Evolutionary conservation across 2,888 invertebrate species (phyloP).

Genomic region (Acronicta aceris): DNA sequence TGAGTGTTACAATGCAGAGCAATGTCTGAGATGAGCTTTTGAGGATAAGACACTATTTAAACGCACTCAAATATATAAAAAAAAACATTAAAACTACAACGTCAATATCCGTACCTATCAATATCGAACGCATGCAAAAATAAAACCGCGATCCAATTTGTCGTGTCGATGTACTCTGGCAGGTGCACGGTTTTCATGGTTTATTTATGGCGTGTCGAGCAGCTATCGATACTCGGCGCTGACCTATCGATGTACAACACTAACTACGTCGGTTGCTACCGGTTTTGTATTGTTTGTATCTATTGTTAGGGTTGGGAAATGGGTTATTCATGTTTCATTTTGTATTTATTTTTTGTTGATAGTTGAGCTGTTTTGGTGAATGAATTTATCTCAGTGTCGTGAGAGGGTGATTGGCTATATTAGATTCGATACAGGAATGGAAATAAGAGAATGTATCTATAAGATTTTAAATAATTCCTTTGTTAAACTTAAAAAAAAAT

Average conservation of each 20-base stretch:
- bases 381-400: not conserved
- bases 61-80: no score
- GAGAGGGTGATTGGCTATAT: not conserved
- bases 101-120: constrained; percentile 8
- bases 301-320: constrained; percentile 26
- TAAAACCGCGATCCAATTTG: constrained; percentile 41
- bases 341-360: not conserved
- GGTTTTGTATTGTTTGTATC: constrained; percentile 39
- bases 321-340: constrained; percentile 26
- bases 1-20: no score
- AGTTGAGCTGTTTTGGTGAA: not conserved
- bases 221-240: constrained; percentile 48
- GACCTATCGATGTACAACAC: constrained; percentile 54
- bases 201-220: constrained; percentile 58
- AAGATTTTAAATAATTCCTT: no score
- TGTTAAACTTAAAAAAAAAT: no score
- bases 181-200: constrained; percentile 59
- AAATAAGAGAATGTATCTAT: no score
- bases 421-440: not conserved
- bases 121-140: constrained; percentile 22
- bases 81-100: constrained; percentile 9
- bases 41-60: no score
- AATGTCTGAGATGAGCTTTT: no score
- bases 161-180: constrained; percentile 48
- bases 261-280: constrained; percentile 28